Evolutionary conservation across 2,797 vertebrate genomes (phyloP), one percentile per base, ranked within the genome.

Genomic region (Eospalax fontanierii): DNA sequence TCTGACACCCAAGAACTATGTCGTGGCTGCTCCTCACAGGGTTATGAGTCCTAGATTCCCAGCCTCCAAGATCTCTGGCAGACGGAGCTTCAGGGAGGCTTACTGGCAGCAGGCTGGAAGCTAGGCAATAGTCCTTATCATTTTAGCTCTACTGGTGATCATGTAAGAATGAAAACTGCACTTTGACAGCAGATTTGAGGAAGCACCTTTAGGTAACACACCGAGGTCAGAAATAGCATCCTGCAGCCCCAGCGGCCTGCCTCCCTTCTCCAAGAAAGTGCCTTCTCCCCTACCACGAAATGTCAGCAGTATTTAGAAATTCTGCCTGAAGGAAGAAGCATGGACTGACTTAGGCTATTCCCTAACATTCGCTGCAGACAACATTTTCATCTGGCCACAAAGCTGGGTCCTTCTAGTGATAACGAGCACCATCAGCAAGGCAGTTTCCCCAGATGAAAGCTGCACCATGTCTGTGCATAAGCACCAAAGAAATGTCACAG

Each of bases 141-240:
- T 43, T 65, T 92, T 63, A 66, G n/a, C 35, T 78, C 63, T 76
- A 75, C 0, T 4, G 43, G 11, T 24, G 40, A 96, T 75, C 66
- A 46, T 40, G 83, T 81, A 68, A 83, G 86, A 94, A 71, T 66
- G 63, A 89, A 89, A 94, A 91, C 43, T 71, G 40, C 33, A 71
- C 30, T 46, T 35, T 1, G 21, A 84, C 87, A 91, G 82, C 28
- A 80, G 50, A 71, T 4, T 30, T 63, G 38, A 35, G 50, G 22
- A 24, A 82, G 66, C 46, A 74, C n/a, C 73, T 83, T 88, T 54
- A 15, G 18, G 15, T 78, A 63, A 35, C 12, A 70, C 71, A n/a
- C 14, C n/a, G 38, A 84, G 46, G 46, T 10, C 54, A 57, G 28
- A 84, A 83, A 65, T 38, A 54, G 35, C 74, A 38, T 33, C 40